Conservation (phyloP, 2,797 vertebrate genomes). For the Anisognathus igniventris region DNA sequence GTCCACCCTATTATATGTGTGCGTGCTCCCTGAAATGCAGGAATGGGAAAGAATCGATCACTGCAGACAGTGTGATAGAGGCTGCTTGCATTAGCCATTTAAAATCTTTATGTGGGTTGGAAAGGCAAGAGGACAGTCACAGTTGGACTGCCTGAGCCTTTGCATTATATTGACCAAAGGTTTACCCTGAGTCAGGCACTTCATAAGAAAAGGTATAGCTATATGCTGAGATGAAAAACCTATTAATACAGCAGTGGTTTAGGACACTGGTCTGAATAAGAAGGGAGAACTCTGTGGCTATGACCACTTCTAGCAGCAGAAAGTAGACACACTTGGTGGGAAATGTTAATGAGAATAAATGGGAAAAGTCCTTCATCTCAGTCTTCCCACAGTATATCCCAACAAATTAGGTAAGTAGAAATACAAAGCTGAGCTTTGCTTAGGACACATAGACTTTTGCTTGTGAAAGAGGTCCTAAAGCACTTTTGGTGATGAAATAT, state of each 20-base stretch:
- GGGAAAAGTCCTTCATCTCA: background rate
- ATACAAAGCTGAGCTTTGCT: background rate
- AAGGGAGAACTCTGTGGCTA: background rate
- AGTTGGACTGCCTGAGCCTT: background rate
- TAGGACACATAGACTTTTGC: background rate
- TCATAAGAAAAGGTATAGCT: background rate
- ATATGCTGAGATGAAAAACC: background rate
- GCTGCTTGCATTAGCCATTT: background rate
- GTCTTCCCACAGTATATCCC: background rate
- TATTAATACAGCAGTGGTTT: background rate
- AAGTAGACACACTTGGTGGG: background rate
- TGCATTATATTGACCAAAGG: background rate
- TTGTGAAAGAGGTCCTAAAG: background rate
- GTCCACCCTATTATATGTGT: accelerated
- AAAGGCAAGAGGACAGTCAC: background rate
- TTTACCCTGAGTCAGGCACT: background rate
- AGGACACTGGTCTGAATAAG: background rate
- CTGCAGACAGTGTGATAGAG: background rate
- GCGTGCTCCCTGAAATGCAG: background rate
- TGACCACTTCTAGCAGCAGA: background rate
- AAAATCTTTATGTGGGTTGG: background rate
- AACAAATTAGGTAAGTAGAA: background rate
- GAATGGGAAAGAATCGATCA: background rate
- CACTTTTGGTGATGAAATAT: background rate
- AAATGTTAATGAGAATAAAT: background rate